These are phyloP conservation scores for Physella acuta DNA, from an alignment of 1,140 invertebrate genomes.

Conservation along the genomic window DNA sequence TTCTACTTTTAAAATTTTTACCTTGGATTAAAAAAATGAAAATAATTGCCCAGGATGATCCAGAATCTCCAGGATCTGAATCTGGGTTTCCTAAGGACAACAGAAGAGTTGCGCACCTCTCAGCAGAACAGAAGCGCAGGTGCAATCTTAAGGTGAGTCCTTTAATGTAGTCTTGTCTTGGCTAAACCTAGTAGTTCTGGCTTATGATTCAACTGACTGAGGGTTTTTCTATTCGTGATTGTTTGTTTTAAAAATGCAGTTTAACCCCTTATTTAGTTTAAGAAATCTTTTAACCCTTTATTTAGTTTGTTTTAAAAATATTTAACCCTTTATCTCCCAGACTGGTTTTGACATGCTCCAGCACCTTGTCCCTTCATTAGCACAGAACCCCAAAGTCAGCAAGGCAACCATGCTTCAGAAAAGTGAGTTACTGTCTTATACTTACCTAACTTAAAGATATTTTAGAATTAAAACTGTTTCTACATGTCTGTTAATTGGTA, in stretches of 20 bases:
- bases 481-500: too few relatives aligned
- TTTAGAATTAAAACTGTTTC: neutral
- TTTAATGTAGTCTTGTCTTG: too few relatives aligned
- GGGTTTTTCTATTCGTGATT: too few relatives aligned
- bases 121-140: slow-evolving; percentile 95
- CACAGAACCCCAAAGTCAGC: slow-evolving; percentile 85
- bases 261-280: neutral
- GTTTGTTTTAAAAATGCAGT: neutral
- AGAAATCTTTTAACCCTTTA: neutral
- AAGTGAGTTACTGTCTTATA: slow-evolving; percentile 62
- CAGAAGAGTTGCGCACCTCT: slow-evolving; percentile 76
- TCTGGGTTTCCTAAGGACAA: slow-evolving; percentile 52
- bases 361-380: slow-evolving; percentile 84
- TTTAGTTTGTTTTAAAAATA: neutral
- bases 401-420: slow-evolving; percentile 97
- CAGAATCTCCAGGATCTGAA: slow-evolving; percentile 15
- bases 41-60: slow-evolving; percentile 8
- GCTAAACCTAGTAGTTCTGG: too few relatives aligned
- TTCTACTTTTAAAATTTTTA: neutral
- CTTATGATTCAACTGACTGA: too few relatives aligned
- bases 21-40: neutral
- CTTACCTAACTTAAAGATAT: neutral
- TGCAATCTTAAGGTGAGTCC: slow-evolving; percentile 83
- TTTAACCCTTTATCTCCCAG: slow-evolving; percentile 37
- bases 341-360: slow-evolving; percentile 94